A percentile compares a stretch with the other conserved stretches of the same genome.
Evolutionary conservation across 2,888 invertebrate species (phyloP).

Genomic region (Stenoptilia bipunctidactyla): DNA sequence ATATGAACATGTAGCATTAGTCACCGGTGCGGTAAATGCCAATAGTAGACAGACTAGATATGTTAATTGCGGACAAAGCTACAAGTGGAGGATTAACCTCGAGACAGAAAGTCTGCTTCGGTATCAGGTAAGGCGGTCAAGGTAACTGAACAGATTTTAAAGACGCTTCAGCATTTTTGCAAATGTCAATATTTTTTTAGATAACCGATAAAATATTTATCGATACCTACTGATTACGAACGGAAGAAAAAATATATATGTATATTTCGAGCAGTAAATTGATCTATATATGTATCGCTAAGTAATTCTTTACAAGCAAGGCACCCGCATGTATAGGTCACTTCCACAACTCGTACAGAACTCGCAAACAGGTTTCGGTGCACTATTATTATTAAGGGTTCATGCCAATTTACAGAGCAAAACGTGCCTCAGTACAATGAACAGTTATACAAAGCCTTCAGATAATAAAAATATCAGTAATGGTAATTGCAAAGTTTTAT

Average conservation of each 20-base stretch:
- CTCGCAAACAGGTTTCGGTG: constrained; percentile 65
- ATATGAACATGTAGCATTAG: constrained; percentile 12
- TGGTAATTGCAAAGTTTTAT: constrained; percentile 42
- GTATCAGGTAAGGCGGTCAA: constrained; percentile 44
- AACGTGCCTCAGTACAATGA: constrained; percentile 45
- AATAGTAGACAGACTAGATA: constrained; percentile 22
- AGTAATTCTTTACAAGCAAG: constrained; percentile 40
- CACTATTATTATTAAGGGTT: constrained; percentile 69
- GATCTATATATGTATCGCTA: constrained; percentile 5
- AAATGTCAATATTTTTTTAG: no score
- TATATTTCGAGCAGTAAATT: no score
- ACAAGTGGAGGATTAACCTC: constrained; percentile 42
- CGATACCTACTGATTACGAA: no score
- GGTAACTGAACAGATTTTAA: constrained; percentile 21
- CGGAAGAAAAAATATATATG: no score
- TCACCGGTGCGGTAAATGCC: constrained; percentile 18
- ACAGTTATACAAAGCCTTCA: constrained; percentile 40
- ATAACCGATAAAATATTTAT: no score
- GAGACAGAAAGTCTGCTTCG: constrained; percentile 48
- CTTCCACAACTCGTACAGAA: constrained; percentile 59
- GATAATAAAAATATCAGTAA: constrained; percentile 32
- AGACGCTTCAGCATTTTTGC: no score
- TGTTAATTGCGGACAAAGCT: constrained; percentile 31
- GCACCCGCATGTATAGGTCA: constrained; percentile 55
- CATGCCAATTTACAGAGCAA: constrained; percentile 60